Conservation (phyloP, 2,113 vertebrate genomes). For the Eudorcas thomsonii region DNA sequence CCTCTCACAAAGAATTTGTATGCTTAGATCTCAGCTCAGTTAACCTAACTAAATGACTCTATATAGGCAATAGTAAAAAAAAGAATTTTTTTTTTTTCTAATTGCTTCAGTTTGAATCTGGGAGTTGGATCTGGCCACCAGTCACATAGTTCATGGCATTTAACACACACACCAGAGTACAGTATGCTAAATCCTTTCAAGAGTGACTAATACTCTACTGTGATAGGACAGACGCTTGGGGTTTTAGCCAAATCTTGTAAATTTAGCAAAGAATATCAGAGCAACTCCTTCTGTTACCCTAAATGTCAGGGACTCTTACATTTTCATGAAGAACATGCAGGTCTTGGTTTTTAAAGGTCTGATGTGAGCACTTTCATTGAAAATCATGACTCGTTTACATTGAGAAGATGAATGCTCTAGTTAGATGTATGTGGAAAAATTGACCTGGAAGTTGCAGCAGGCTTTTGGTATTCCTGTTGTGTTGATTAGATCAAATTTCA, state of each 20-base stretch:
- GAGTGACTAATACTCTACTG: constrained; percentile 61
- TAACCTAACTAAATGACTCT: not conserved
- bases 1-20: not conserved
- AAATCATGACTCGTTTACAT: constrained; percentile 11
- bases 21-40: not conserved
- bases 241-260: constrained; percentile 69
- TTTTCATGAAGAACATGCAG: constrained; percentile 75
- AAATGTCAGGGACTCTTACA: constrained; percentile 73
- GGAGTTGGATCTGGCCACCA: not conserved
- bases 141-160: constrained; percentile 44
- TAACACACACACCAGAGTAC: constrained; percentile 37
- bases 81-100: not conserved
- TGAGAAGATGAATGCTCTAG: not conserved
- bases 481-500: not conserved
- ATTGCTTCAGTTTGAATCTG: not conserved
- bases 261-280: constrained; percentile 74
- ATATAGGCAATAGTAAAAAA: not conserved
- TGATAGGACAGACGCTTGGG: constrained; percentile 64
- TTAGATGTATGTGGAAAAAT: not conserved
- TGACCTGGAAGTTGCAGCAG: not conserved
- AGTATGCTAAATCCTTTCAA: constrained; percentile 53
- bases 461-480: not conserved
- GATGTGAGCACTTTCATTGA: constrained; percentile 46
- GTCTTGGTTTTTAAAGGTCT: constrained; percentile 76
- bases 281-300: constrained; percentile 75